Percentiles rank a stretch among this genome's conserved stretches.
Evolutionary conservation across 1,140 invertebrate species (phyloP).

Genomic region (Mycetomoellerius zeteki): DNA sequence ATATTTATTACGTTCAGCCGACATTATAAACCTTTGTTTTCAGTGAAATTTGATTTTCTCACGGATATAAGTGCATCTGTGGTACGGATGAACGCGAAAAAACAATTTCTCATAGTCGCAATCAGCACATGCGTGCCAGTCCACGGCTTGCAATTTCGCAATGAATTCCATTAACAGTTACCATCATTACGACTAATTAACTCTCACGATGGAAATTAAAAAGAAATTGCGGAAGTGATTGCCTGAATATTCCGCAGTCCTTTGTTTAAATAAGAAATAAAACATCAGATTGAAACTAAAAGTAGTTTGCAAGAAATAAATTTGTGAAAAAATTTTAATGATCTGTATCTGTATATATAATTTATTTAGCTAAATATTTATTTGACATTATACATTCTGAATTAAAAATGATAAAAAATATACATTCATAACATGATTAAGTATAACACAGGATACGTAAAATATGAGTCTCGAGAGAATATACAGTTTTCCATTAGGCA

Average conservation of each 20-base stretch:
- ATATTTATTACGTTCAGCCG: not conserved
- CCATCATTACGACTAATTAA: slow-evolving; percentile 8
- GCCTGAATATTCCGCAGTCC: not conserved
- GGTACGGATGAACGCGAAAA: not conserved
- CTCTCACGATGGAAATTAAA: not conserved
- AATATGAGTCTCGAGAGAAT: not conserved
- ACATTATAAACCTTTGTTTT: slow-evolving; percentile 16
- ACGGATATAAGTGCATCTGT: slow-evolving; percentile 49
- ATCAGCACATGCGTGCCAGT: slow-evolving; percentile 51
- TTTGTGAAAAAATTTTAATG: not conserved
- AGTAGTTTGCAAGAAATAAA: too few relatives aligned
- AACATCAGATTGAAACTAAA: not conserved
- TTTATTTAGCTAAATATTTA: not conserved
- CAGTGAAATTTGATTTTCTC: slow-evolving; percentile 31
- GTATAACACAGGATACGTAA: not conserved
- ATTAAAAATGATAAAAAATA: not conserved
- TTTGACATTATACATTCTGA: not conserved
- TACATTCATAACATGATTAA: not conserved
- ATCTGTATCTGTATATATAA: not conserved
- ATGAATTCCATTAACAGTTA: slow-evolving; percentile 17
- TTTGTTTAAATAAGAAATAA: not conserved
- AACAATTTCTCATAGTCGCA: slow-evolving; percentile 35
- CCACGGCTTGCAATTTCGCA: slow-evolving; percentile 21
- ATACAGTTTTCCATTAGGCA: not conserved
- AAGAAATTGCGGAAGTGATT: not conserved